A percentile compares a stretch with the other conserved stretches of the same genome.
These are phyloP conservation scores for Meganola albula DNA, from an alignment of 2,888 invertebrate genomes.

Conservation along the genomic window DNA sequence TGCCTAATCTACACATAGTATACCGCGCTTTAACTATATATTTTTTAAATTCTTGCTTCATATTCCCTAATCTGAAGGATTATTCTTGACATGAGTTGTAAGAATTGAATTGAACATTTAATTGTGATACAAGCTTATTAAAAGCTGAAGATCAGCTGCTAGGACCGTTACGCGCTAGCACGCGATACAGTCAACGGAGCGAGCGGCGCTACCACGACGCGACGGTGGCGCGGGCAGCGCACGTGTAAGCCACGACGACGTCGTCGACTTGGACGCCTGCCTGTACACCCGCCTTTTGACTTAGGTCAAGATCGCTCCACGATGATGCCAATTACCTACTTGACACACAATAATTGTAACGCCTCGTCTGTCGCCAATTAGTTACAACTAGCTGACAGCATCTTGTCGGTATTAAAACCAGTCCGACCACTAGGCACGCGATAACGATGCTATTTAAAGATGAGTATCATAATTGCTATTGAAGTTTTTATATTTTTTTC, in stretches of 20 bases:
- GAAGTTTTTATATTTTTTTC: conserved; percentile 25
- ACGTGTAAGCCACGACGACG: conserved; percentile 11
- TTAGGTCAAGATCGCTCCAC: conserved; percentile 37
- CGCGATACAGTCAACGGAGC: conserved; percentile 40
- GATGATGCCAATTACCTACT: conserved; percentile 49
- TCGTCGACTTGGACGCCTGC: conserved; percentile 10
- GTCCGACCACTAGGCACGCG: conserved; percentile 43
- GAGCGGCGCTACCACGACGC: conserved; percentile 16
- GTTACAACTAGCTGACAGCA: conserved; percentile 43
- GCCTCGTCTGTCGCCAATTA: conserved; percentile 57
- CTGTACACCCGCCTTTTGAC: conserved; percentile 31
- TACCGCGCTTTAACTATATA: too few relatives aligned
- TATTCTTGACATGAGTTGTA: too few relatives aligned
- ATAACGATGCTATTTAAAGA: conserved; percentile 43
- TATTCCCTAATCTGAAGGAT: too few relatives aligned
- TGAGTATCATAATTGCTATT: conserved; percentile 37
- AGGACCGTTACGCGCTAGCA: conserved; percentile 57
- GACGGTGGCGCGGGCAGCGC: conserved; percentile 1
- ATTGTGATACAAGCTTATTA: too few relatives aligned
- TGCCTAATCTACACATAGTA: too few relatives aligned
- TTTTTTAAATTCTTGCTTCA: too few relatives aligned
- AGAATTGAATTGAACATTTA: too few relatives aligned
- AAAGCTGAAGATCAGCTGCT: conserved; percentile 66
- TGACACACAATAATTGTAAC: conserved; percentile 61
- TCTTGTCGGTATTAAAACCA: conserved; percentile 46